phyloP scores from a whole-genome alignment of 2,888 invertebrate genomes.

The Odontocolon sp. region DNA sequence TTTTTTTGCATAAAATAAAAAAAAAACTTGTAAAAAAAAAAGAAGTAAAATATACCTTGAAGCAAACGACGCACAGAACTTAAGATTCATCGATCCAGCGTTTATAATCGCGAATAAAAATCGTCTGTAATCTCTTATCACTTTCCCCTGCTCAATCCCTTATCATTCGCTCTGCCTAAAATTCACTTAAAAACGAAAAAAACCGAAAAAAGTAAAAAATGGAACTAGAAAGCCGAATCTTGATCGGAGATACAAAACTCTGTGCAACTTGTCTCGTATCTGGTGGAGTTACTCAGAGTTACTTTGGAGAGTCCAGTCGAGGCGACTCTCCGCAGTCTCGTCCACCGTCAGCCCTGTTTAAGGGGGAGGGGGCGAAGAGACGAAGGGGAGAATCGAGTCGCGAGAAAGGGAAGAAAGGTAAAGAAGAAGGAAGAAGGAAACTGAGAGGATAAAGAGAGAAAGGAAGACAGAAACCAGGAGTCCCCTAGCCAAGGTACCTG shows the following conservation, averaged over 20 bases:
- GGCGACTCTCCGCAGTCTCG: slow-evolving; percentile 63
- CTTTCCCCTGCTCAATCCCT: too few relatives aligned
- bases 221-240: not conserved
- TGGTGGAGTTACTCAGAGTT: slow-evolving; percentile 15
- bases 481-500: slow-evolving; percentile 43
- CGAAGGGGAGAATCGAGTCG: slow-evolving; percentile 49
- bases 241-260: slow-evolving; percentile 21
- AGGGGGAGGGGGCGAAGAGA: slow-evolving; percentile 26
- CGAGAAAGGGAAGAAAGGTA: slow-evolving; percentile 45
- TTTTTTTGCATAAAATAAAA: too few relatives aligned
- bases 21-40: too few relatives aligned
- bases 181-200: too few relatives aligned
- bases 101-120: too few relatives aligned
- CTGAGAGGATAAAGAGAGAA: slow-evolving; percentile 30
- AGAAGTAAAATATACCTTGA: too few relatives aligned
- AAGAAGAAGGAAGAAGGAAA: slow-evolving; percentile 51
- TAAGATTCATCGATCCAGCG: too few relatives aligned
- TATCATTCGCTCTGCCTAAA: too few relatives aligned
- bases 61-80: too few relatives aligned
- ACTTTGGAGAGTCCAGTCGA: slow-evolving; percentile 39
- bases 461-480: slow-evolving; percentile 23
- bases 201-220: too few relatives aligned
- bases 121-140: too few relatives aligned
- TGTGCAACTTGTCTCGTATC: slow-evolving; percentile 29
- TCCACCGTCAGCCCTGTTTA: slow-evolving; percentile 36